These are phyloP conservation scores for Anastatus disparis DNA, from an alignment of 1,140 invertebrate species.

Conservation along the genomic window DNA sequence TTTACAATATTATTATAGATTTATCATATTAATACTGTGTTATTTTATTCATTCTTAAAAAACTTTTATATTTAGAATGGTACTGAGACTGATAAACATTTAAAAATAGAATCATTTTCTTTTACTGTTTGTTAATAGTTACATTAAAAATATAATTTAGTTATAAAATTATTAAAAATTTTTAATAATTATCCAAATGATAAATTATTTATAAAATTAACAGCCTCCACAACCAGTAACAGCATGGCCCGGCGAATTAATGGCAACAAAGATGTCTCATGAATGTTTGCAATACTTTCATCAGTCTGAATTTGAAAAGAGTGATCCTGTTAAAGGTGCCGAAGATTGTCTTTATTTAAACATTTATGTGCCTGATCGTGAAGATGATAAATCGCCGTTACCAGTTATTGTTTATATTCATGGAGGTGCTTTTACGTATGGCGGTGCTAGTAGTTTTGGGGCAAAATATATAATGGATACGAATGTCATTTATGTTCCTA, in stretches of 20 bases:
- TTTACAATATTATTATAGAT: too few relatives aligned
- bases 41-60: too few relatives aligned
- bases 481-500: constrained; percentile 69
- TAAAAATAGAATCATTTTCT: too few relatives aligned
- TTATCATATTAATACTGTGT: too few relatives aligned
- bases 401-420: constrained; percentile 48
- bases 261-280: constrained; percentile 57
- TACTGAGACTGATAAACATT: too few relatives aligned
- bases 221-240: constrained; percentile 57
- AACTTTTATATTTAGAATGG: too few relatives aligned
- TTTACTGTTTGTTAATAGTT: too few relatives aligned
- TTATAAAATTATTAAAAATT: too few relatives aligned
- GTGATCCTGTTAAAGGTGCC: constrained; percentile 43
- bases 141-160: too few relatives aligned
- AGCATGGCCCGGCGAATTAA: constrained; percentile 61
- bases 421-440: constrained; percentile 51
- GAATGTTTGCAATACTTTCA: constrained; percentile 60
- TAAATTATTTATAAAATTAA: too few relatives aligned
- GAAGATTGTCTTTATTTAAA: constrained; percentile 70
- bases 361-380: constrained; percentile 62
- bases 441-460: constrained; percentile 52
- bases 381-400: neutral
- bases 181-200: too few relatives aligned
- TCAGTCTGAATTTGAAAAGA: neutral
- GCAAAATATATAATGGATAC: constrained; percentile 70